A percentile compares a stretch with the other conserved stretches of the same genome.
These are phyloP conservation scores for Cryptophagus acutangulus DNA, from an alignment of 2,888 invertebrate genomes.

Conservation along the genomic window DNA sequence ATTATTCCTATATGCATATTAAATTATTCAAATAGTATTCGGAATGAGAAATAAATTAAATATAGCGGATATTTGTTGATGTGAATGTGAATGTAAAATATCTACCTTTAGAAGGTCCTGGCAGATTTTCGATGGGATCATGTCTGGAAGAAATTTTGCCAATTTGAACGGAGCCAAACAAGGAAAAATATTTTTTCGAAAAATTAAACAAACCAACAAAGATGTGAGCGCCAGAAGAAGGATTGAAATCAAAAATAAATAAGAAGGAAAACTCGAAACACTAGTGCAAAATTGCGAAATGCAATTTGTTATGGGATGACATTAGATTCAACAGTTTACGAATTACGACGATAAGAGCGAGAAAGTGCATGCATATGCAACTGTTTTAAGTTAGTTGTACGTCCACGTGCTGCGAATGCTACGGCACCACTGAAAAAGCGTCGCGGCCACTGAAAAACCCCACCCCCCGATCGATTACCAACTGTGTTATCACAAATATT, in stretches of 20 bases:
- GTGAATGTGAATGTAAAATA: not conserved
- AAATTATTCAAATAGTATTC: too few species aligned
- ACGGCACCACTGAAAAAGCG: slow-evolving; percentile 43
- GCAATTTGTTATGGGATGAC: not conserved
- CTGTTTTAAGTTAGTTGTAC: slow-evolving; percentile 15
- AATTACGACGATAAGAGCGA: not conserved
- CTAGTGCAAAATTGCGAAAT: too few species aligned
- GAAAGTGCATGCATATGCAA: slow-evolving; percentile 21
- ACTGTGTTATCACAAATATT: slow-evolving; percentile 45
- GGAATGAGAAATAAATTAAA: too few species aligned
- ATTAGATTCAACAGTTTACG: not conserved
- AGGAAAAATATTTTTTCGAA: slow-evolving; percentile 6
- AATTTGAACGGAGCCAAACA: slow-evolving; percentile 12
- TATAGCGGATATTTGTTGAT: too few species aligned
- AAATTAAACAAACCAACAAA: slow-evolving; percentile 5
- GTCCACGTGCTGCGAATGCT: slow-evolving; percentile 43
- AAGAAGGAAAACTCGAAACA: not conserved
- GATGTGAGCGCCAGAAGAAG: slow-evolving; percentile 17
- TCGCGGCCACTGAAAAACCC: slow-evolving; percentile 39
- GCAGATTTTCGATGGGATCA: slow-evolving; percentile 14
- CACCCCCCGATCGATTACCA: slow-evolving; percentile 46
- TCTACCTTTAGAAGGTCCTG: slow-evolving; percentile 31
- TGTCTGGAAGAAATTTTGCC: slow-evolving; percentile 28
- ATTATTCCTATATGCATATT: too few species aligned
- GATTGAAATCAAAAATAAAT: too few species aligned